Percentiles rank a stretch among this genome's conserved stretches.
These are phyloP conservation scores for Lepidothrix coronata DNA, from an alignment of 2,113 vertebrate species.

Conservation along the genomic window DNA sequence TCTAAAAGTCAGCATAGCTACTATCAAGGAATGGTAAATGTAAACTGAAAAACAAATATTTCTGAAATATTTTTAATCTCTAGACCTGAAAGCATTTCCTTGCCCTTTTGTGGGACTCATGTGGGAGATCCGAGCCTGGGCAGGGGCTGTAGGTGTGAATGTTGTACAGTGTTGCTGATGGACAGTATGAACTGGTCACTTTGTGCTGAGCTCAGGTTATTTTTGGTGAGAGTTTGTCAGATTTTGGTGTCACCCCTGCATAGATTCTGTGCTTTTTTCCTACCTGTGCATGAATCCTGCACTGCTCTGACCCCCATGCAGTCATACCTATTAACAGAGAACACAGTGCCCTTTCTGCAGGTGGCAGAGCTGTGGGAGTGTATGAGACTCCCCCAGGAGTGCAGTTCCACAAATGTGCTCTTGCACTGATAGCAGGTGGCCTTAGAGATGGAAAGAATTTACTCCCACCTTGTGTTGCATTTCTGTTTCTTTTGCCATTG, in stretches of 20 bases:
- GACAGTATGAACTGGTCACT: neutral
- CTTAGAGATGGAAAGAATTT: neutral
- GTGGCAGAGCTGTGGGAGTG: neutral
- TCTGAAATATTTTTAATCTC: neutral
- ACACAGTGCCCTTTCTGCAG: neutral
- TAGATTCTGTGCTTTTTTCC: neutral
- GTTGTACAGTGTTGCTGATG: neutral
- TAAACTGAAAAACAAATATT: neutral
- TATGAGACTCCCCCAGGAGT: neutral
- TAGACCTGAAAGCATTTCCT: neutral
- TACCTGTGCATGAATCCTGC: neutral
- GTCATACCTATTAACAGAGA: fast-evolving
- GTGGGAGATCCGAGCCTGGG: neutral
- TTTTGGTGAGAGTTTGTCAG: neutral
- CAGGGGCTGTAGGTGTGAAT: neutral
- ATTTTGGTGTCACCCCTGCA: neutral
- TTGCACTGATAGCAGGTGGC: neutral
- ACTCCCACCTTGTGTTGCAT: neutral
- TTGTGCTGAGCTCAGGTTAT: neutral
- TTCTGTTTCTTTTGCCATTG: neutral
- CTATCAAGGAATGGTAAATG: neutral
- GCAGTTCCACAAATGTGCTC: neutral
- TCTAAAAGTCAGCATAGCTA: neutral
- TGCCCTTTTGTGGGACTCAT: neutral
- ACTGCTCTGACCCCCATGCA: neutral